Conservation (phyloP, 2,888 invertebrate genomes). For the Drosophila seclusa region DNA sequence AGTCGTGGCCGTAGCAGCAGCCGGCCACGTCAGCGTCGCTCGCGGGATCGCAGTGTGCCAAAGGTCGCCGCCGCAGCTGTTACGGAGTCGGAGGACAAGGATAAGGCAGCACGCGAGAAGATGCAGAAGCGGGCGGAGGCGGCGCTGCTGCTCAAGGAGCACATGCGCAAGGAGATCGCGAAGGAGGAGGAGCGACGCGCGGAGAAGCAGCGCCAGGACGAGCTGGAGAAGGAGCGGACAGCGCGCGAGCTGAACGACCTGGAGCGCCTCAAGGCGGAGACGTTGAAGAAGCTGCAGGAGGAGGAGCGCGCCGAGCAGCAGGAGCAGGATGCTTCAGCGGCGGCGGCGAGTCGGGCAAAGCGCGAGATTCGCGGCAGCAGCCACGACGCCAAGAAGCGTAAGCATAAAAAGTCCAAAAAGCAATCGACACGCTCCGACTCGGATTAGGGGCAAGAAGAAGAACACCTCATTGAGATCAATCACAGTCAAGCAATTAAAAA, state of each 20-base stretch:
- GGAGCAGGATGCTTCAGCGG: slow-evolving; percentile 10
- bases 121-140: slow-evolving; percentile 86
- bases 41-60: slow-evolving; percentile 34
- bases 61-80: slow-evolving; percentile 41
- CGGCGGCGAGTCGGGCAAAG: slow-evolving; percentile 16
- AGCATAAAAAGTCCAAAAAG: slow-evolving; percentile 83
- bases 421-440: slow-evolving; percentile 76
- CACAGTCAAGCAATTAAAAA: slow-evolving; percentile 39
- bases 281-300: slow-evolving; percentile 82
- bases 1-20: slow-evolving; percentile 61
- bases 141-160: slow-evolving; percentile 86
- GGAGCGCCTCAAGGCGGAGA: slow-evolving; percentile 84
- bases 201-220: slow-evolving; percentile 84
- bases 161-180: slow-evolving; percentile 87
- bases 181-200: slow-evolving; percentile 87
- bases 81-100: slow-evolving; percentile 68
- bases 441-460: slow-evolving; percentile 51
- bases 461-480: slow-evolving; percentile 25
- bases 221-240: slow-evolving; percentile 82
- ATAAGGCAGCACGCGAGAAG: slow-evolving; percentile 83
- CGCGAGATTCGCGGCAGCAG: slow-evolving; percentile 59
- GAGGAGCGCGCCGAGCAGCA: slow-evolving; percentile 66
- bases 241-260: slow-evolving; percentile 83
- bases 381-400: slow-evolving; percentile 78
- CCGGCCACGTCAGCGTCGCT: slow-evolving; percentile 45